These are phyloP conservation scores for Nephrotoma flavescens DNA, from an alignment of 2,888 invertebrate species.

Conservation along the genomic window DNA sequence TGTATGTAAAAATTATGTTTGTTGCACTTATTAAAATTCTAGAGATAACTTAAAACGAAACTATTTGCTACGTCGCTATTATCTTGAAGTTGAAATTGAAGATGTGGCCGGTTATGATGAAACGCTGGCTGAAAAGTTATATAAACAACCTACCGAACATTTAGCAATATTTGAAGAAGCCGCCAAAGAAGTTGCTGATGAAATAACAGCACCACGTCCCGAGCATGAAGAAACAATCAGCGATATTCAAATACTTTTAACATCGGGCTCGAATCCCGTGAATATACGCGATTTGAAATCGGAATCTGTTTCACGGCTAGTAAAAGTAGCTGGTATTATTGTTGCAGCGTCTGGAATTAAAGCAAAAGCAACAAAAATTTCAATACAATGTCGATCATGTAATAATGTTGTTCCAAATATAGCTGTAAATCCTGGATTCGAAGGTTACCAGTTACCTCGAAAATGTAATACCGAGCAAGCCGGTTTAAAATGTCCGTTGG, in stretches of 20 bases:
- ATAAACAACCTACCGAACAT: slow-evolving; percentile 86
- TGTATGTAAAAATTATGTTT: background rate
- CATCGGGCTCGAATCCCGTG: slow-evolving; percentile 68
- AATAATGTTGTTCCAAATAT: slow-evolving; percentile 79
- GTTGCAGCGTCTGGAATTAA: slow-evolving; percentile 87
- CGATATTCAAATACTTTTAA: slow-evolving; percentile 82
- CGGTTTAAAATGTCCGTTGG: slow-evolving; percentile 77
- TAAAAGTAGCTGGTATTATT: slow-evolving; percentile 92
- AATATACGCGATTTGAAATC: slow-evolving; percentile 80
- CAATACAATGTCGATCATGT: slow-evolving; percentile 92
- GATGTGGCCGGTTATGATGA: slow-evolving; percentile 92
- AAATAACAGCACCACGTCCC: slow-evolving; percentile 84
- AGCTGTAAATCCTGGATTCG: slow-evolving; percentile 83
- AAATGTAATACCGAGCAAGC: slow-evolving; percentile 92
- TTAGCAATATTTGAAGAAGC: slow-evolving; percentile 92
- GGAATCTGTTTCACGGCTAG: slow-evolving; percentile 78
- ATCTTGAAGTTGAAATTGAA: slow-evolving; percentile 83
- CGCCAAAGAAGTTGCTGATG: slow-evolving; percentile 91
- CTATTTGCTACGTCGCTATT: slow-evolving; percentile 79
- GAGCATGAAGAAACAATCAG: slow-evolving; percentile 78
- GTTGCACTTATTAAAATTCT: background rate
- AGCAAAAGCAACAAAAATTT: slow-evolving; percentile 89
- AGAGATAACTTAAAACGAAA: slow-evolving; percentile 89
- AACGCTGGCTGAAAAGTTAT: slow-evolving; percentile 75
- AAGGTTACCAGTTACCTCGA: slow-evolving; percentile 89